Evolutionary conservation across 1,140 invertebrate species (phyloP), one percentile per base, ranked within the genome.

Genomic region (Druon quercuslanigerum): DNA sequence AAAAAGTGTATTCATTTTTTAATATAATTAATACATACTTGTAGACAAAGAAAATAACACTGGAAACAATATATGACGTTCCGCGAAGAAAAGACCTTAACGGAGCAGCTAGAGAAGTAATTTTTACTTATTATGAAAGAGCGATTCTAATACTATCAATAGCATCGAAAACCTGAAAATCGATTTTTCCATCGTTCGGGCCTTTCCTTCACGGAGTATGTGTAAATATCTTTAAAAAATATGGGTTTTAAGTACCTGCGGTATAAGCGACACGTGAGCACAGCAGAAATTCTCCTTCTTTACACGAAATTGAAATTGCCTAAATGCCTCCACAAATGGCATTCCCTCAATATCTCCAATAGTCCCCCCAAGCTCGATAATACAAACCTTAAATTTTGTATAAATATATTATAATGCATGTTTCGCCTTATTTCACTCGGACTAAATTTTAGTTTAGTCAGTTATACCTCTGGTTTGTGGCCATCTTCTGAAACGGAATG

Each of bases 311-410:
- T 99, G 98, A 90, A 99, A 99, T 87, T 99, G 98, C 40, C 98
- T 92, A 88, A 99, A 99, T n/a, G 98, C 98, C 92, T 99, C 98
- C 6, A 99, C 97, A 92, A 99, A 99, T 16, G 98, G 97, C 98
- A 99, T 99, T 60, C 98, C 97, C 92, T 99, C 99, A 82, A 99
- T 99, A 90, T 99, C 99, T 20, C 98, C 99, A 84, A 99, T 97
- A 5, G 99, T 99, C 1, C 99, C 99, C 25, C 99, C 99, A 46
- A 99, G 92, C 93, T 98, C 97, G 50, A 98, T 94, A 74, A 98
- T 96, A 86, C 97, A 98, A 0, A 98, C 96, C 93, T 96, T 90
- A 19, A 78, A 84, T 74, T 73, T 73, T 74, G 51, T 19, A 46
- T 60, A 25, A 14, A 51, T 50, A 19, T 20, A 74, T 52, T 73